Evolutionary conservation across 1,140 invertebrate species (phyloP), one percentile per base, ranked within the genome.

Genomic region (Cheumatopsyche charites): DNA sequence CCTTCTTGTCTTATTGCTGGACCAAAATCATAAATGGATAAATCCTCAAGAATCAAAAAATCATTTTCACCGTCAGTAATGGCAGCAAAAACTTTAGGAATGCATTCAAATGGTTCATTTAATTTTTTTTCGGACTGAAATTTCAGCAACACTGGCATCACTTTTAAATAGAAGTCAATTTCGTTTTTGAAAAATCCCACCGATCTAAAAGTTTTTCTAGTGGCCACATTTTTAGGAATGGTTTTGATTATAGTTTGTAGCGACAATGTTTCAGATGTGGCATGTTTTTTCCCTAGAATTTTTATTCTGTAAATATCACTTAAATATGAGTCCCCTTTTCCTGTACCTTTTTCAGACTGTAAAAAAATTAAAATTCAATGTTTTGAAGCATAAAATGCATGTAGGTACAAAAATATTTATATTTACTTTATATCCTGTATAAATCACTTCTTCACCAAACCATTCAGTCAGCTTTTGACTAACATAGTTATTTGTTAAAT

Each of bases 21-120:
- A 26, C 77, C 77, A 79, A 84, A 92, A 42, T 86, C 85, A 17
- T 84, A 75, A 43, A 82, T 73, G n/a, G 81, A 82, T 0, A 88
- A 83, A 79, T 92, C 89, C 82, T 90, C 86, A 2, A 92, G 73
- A 23, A 84, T 86, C 11, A 92, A 79, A 45, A 87, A 90, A 78
- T 91, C 90, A 77, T 90, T 86, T 43, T 80, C 70, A 0, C 89
- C 90, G 79, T 91, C 89, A 11, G 78, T 79, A 21, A 85, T 74
- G 1, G 83, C 79, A 0, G 84, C 79, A 62, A 88, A 82, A 55
- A 88, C 83, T 75, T 85, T 87, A 0, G 84, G 82, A 71, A 85
- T 85, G 74, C 87, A 84, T 19, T 80, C 78, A 70, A 87, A 87
- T 0, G 84, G 84, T 70, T 87, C 80, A 49, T 78, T 75, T 3